Evolutionary conservation across 2,888 invertebrate species (phyloP).

Genomic region (Endotricha flammealis): DNA sequence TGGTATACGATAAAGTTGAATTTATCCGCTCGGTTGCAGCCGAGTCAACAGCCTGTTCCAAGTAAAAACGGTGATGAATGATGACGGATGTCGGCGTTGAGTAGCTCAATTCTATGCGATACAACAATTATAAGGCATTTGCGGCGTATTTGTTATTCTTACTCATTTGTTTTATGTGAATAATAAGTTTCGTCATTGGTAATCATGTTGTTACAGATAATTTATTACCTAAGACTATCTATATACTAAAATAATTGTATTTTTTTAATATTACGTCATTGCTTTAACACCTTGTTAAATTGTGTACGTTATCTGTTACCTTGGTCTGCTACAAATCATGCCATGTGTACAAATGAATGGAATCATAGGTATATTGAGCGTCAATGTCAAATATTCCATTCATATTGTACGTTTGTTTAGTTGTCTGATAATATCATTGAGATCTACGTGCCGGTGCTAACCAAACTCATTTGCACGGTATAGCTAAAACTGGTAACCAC

Average conservation of each 20-base stretch:
- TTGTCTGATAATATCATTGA: slow-evolving; percentile 13
- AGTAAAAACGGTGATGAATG: slow-evolving; percentile 32
- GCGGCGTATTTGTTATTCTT: not conserved
- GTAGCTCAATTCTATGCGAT: slow-evolving; percentile 6
- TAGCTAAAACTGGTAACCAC: slow-evolving; percentile 20
- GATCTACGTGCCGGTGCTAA: slow-evolving; percentile 31
- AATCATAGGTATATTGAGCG: slow-evolving; percentile 11
- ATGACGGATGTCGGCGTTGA: slow-evolving; percentile 37
- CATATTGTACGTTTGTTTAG: slow-evolving; percentile 33
- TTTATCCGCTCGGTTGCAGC: slow-evolving; percentile 11
- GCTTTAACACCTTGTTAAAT: not conserved
- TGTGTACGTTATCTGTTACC: slow-evolving; percentile 1
- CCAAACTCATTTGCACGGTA: slow-evolving; percentile 23
- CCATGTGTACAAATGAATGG: slow-evolving; percentile 7
- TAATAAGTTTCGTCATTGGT: not conserved
- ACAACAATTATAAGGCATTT: too few relatives aligned
- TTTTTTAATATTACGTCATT: slow-evolving; percentile 1
- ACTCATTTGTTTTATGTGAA: not conserved
- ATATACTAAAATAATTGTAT: too few relatives aligned
- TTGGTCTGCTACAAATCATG: not conserved
- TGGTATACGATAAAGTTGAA: too few relatives aligned
- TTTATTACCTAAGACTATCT: not conserved
- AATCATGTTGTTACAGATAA: too few relatives aligned
- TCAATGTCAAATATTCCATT: slow-evolving; percentile 55
- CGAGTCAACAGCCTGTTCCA: slow-evolving; percentile 32